Evolutionary conservation across 30 jellyfish, hydroid and myxozoan species (phyloP).

Genomic region (Aurelia sp.): DNA sequence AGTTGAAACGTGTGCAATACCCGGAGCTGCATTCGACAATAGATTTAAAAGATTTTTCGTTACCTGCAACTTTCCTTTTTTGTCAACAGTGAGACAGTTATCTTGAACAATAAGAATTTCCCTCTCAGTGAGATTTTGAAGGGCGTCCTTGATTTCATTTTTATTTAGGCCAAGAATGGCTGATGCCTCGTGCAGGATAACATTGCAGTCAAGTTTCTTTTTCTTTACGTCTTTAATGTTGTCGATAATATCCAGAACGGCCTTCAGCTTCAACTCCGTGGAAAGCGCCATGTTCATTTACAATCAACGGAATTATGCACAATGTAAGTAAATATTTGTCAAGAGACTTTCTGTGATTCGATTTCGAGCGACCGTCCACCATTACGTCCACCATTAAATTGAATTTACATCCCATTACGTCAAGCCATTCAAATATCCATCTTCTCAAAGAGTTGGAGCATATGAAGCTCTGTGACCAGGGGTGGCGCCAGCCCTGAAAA

Average conservation of each 20-base stretch:
- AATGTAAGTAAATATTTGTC: too few relatives aligned
- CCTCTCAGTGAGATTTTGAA: slow-evolving; percentile 21
- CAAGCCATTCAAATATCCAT: too few relatives aligned
- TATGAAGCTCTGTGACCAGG: too few relatives aligned
- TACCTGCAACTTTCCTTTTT: slow-evolving; percentile 19
- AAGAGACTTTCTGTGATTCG: too few relatives aligned
- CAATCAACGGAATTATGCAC: too few relatives aligned
- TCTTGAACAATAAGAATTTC: slow-evolving; percentile 23
- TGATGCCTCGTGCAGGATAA: slow-evolving; percentile 14
- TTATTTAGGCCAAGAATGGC: slow-evolving; percentile 26
- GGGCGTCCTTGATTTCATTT: slow-evolving; percentile 27
- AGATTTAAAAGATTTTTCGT: background rate
- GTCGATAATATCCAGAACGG: slow-evolving; percentile 14
- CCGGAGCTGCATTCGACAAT: too few relatives aligned
- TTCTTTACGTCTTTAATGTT: slow-evolving; percentile 16
- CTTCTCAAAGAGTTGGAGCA: too few relatives aligned
- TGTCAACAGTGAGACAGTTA: slow-evolving; percentile 16
- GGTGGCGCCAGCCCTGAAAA: too few relatives aligned
- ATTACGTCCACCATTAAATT: too few relatives aligned
- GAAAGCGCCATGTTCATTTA: slow-evolving; percentile 8
- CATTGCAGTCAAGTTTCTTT: slow-evolving; percentile 4
- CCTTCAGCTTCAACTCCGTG: slow-evolving; percentile 3
- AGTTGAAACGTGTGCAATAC: too few relatives aligned
- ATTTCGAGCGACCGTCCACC: too few relatives aligned
- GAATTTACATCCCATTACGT: too few relatives aligned